These are phyloP conservation scores for Regulus satrapa DNA, from an alignment of 2,113 vertebrate genomes.

Conservation along the genomic window DNA sequence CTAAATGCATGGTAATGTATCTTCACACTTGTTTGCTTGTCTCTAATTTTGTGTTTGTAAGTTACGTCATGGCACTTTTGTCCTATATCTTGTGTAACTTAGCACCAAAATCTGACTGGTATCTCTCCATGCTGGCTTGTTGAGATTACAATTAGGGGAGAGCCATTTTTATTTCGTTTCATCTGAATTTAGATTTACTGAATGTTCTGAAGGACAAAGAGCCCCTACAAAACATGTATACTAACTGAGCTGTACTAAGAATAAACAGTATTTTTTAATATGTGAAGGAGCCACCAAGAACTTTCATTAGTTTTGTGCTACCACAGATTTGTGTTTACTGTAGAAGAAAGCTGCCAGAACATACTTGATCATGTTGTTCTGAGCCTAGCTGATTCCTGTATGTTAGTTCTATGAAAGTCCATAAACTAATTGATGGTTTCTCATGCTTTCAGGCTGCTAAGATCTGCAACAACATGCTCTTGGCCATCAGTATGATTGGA, in stretches of 20 bases:
- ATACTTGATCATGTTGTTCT: background rate
- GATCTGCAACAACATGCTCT: constrained; percentile 99
- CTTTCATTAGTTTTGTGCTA: background rate
- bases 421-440: constrained; percentile 8
- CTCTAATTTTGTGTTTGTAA: background rate
- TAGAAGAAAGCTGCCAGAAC: background rate
- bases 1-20: background rate
- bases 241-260: background rate
- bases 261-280: background rate
- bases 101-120: background rate
- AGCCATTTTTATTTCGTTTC: background rate
- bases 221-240: background rate
- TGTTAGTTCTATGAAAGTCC: background rate
- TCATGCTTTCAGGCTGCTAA: constrained; percentile 87
- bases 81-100: background rate
- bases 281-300: background rate
- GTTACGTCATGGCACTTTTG: background rate
- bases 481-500: constrained; percentile 97
- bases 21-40: background rate
- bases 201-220: background rate
- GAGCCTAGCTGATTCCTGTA: background rate
- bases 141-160: background rate
- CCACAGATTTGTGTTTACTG: background rate
- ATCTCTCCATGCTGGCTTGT: background rate
- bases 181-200: background rate